Conservation (phyloP, 1,140 invertebrate genomes). For the Anastrepha obliqua region DNA sequence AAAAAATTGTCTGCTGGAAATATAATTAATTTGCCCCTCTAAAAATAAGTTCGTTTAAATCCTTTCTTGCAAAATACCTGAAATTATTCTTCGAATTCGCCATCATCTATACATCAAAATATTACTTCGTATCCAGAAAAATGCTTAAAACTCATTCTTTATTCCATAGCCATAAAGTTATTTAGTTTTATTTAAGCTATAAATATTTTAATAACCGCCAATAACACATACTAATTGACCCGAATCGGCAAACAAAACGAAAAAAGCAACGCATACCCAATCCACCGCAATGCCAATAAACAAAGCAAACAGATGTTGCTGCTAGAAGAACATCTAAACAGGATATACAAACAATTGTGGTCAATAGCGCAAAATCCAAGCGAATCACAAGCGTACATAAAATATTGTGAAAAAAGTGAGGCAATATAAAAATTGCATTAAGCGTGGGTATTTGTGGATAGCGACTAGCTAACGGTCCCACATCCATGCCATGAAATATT, state of each 20-base stretch:
- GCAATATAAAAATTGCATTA: neutral
- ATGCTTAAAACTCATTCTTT: too few species aligned
- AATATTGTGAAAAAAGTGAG: neutral
- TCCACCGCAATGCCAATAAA: neutral
- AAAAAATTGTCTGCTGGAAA: too few species aligned
- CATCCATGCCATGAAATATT: slow-evolving; percentile 29
- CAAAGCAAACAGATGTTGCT: neutral
- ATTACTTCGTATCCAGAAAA: too few species aligned
- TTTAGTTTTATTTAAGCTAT: too few species aligned
- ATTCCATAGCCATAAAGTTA: too few species aligned
- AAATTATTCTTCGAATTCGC: too few species aligned
- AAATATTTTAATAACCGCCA: neutral
- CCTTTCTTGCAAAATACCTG: too few species aligned
- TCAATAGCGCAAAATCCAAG: neutral
- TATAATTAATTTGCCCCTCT: too few species aligned
- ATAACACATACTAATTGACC: slow-evolving; percentile 29
- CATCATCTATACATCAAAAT: too few species aligned
- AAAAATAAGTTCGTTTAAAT: too few species aligned
- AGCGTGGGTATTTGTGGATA: neutral
- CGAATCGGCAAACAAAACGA: neutral
- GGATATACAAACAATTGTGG: slow-evolving; percentile 24
- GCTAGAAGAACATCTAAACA: neutral
- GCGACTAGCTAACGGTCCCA: neutral
- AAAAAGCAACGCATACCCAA: neutral
- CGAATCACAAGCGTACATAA: neutral